phyloP scores from a whole-genome alignment of 2,113 vertebrate genomes.

The Rhinoderma darwinii region DNA sequence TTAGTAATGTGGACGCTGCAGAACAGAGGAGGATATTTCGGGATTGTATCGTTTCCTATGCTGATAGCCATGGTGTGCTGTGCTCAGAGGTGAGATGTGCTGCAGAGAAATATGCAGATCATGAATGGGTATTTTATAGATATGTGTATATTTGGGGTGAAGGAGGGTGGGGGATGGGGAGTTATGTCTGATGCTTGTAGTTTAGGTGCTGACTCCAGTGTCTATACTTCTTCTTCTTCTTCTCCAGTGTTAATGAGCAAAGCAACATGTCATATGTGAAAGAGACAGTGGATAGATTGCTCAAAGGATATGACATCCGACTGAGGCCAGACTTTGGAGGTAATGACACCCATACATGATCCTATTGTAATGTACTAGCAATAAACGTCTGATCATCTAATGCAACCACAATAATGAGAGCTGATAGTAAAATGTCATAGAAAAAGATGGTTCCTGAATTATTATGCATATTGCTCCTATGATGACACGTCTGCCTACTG shows the following conservation, averaged over 20 bases:
- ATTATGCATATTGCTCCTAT: constrained; percentile 13
- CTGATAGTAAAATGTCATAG: background rate
- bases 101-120: constrained; percentile 19
- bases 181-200: constrained; percentile 55
- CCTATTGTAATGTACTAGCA: background rate
- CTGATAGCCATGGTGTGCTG: constrained; percentile 79
- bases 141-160: constrained; percentile 47
- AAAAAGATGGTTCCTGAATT: constrained; percentile 8
- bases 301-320: constrained; percentile 88
- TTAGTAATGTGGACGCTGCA: constrained; percentile 77
- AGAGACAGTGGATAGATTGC: constrained; percentile 85
- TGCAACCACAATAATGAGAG: background rate
- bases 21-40: constrained; percentile 71
- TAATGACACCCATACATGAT: constrained; percentile 67
- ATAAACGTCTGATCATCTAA: background rate
- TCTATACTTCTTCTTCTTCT: constrained; percentile 62
- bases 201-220: constrained; percentile 55
- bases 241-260: constrained; percentile 78
- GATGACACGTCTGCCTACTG: background rate
- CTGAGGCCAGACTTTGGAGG: constrained; percentile 88
- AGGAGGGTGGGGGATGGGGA: constrained; percentile 54
- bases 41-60: constrained; percentile 74
- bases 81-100: constrained; percentile 81
- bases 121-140: background rate
- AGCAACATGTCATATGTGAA: constrained; percentile 91